phyloP scores from a whole-genome alignment of 2,113 vertebrate genomes.

The Copsychus sechellarum region DNA sequence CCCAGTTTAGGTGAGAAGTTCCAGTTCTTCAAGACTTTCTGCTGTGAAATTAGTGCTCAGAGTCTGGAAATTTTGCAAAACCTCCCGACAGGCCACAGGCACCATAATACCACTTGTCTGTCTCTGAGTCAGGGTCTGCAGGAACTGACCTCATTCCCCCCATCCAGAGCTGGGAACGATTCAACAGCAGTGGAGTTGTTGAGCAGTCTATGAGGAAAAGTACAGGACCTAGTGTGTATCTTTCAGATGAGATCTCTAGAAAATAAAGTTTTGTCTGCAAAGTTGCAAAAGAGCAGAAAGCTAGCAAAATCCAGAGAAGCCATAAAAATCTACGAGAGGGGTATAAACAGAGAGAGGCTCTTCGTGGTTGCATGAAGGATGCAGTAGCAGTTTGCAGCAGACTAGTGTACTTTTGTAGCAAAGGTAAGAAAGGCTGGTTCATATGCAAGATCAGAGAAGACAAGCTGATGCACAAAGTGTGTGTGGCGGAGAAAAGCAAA shows the following conservation, averaged over 20 bases:
- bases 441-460: neutral
- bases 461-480: neutral
- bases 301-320: neutral
- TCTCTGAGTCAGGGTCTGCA: neutral
- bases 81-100: neutral
- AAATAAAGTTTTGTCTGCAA: neutral
- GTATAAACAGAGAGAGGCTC: neutral
- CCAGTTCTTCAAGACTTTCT: neutral
- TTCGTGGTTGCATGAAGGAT: neutral
- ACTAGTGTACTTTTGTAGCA: neutral
- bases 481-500: neutral
- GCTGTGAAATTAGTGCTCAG: neutral
- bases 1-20: neutral
- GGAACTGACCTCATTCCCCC: neutral
- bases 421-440: neutral
- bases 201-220: neutral
- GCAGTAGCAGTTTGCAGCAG: neutral
- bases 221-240: neutral
- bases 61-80: neutral
- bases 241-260: neutral
- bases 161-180: rapidly evolving
- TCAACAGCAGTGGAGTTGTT: neutral
- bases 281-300: neutral
- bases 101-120: neutral
- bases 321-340: neutral